Conservation (phyloP, 2,113 vertebrate species). For the Erpornis zantholeuca region DNA sequence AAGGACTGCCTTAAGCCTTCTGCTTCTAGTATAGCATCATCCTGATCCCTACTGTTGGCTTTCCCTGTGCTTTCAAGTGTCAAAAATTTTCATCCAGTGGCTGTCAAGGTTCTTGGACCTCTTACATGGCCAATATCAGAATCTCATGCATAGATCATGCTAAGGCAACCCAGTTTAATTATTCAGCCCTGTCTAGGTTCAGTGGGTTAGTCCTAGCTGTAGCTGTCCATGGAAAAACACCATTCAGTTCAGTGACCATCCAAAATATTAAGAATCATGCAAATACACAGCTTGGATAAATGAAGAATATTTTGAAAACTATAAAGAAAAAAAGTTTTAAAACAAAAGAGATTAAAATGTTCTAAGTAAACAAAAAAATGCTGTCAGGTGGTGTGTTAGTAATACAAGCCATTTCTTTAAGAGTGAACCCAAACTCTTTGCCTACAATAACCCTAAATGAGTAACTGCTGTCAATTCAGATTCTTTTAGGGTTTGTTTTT, state of each 20-base stretch:
- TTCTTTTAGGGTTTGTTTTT: not conserved
- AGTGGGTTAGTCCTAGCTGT: not conserved
- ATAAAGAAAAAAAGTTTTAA: not conserved
- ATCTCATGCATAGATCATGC: not conserved
- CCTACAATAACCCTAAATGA: not conserved
- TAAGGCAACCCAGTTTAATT: not conserved
- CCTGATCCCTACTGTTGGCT: not conserved
- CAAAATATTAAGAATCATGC: fast-evolving
- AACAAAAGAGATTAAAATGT: not conserved
- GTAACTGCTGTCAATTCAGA: not conserved
- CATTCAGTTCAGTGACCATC: not conserved
- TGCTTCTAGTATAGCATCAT: not conserved
- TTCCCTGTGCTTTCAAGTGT: not conserved
- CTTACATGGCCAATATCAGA: not conserved
- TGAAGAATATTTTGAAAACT: not conserved
- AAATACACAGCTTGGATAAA: not conserved
- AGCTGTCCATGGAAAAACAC: not conserved
- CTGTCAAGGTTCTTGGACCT: not conserved
- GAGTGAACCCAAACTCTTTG: not conserved
- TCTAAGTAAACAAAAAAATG: not conserved
- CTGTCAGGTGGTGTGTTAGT: not conserved
- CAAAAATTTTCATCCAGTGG: not conserved
- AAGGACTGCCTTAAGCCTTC: not conserved
- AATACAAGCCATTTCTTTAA: not conserved
- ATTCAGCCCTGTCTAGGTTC: fast-evolving